Evolutionary conservation across 2,888 invertebrate species (phyloP).

Genomic region (Orthosia gracilis): DNA sequence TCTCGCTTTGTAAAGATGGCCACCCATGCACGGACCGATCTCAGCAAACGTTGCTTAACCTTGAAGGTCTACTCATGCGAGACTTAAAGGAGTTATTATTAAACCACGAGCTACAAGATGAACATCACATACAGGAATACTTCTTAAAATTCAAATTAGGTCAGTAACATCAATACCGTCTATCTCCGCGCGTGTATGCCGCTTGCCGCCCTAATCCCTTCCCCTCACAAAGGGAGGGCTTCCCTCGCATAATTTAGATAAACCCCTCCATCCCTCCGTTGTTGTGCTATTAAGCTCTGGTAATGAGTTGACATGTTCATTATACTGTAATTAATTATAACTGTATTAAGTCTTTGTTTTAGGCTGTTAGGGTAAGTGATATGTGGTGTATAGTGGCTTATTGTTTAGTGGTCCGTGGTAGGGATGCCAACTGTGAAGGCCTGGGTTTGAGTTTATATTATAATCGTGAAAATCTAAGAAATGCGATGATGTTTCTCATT

Average conservation of each 20-base stretch:
- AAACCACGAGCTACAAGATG: too few relatives aligned
- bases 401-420: slow-evolving; percentile 11
- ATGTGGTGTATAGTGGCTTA: slow-evolving; percentile 17
- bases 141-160: slow-evolving; percentile 44
- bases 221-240: slow-evolving; percentile 58
- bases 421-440: neutral
- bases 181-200: slow-evolving; percentile 11
- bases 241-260: slow-evolving; percentile 59
- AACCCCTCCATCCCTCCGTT: slow-evolving; percentile 49
- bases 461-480: too few relatives aligned
- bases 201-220: slow-evolving; percentile 44
- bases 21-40: too few relatives aligned
- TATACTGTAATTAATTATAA: slow-evolving; percentile 63
- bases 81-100: too few relatives aligned
- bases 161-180: slow-evolving; percentile 39
- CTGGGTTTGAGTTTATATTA: neutral
- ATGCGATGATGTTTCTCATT: too few relatives aligned
- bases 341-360: slow-evolving; percentile 54
- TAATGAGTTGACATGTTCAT: slow-evolving; percentile 64
- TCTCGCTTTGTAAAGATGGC: too few relatives aligned
- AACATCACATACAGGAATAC: neutral
- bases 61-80: too few relatives aligned
- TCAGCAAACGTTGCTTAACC: too few relatives aligned
- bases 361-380: slow-evolving; percentile 37
- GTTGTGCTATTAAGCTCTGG: slow-evolving; percentile 55